These are phyloP conservation scores for Squalus acanthias DNA, from an alignment of 2,797 vertebrate genomes.

Conservation along the genomic window DNA sequence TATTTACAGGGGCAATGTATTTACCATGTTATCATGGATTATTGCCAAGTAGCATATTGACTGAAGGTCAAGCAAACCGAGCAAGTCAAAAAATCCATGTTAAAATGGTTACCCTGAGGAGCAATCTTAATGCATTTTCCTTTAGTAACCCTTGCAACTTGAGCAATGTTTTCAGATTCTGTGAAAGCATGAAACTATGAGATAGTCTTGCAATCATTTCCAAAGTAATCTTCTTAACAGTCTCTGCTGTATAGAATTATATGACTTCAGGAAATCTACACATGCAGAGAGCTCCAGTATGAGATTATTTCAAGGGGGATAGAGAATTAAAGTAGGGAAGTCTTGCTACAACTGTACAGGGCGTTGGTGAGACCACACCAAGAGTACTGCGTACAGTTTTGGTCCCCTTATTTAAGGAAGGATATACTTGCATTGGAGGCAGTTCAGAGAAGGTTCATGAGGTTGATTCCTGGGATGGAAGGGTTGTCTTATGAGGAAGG, in stretches of 20 bases:
- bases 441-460: too few relatives aligned
- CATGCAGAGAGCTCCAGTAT: background rate
- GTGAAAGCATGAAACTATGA: background rate
- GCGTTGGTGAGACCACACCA: too few relatives aligned
- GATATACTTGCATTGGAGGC: too few relatives aligned
- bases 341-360: too few relatives aligned
- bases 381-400: too few relatives aligned
- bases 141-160: background rate
- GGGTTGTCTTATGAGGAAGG: too few relatives aligned
- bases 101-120: background rate
- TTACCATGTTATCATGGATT: background rate
- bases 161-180: background rate
- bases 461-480: too few relatives aligned
- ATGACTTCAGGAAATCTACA: background rate
- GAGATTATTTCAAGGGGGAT: too few relatives aligned
- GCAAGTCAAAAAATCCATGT: background rate
- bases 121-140: background rate
- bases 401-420: too few relatives aligned
- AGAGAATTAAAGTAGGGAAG: too few relatives aligned
- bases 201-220: background rate
- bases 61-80: background rate
- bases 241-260: background rate
- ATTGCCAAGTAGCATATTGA: background rate
- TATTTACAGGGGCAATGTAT: background rate
- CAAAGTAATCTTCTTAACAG: background rate